A percentile compares a stretch with the other conserved stretches of the same genome.
Evolutionary conservation across 1,140 invertebrate genomes (phyloP).

Genomic region (Drosophila nannoptera): DNA sequence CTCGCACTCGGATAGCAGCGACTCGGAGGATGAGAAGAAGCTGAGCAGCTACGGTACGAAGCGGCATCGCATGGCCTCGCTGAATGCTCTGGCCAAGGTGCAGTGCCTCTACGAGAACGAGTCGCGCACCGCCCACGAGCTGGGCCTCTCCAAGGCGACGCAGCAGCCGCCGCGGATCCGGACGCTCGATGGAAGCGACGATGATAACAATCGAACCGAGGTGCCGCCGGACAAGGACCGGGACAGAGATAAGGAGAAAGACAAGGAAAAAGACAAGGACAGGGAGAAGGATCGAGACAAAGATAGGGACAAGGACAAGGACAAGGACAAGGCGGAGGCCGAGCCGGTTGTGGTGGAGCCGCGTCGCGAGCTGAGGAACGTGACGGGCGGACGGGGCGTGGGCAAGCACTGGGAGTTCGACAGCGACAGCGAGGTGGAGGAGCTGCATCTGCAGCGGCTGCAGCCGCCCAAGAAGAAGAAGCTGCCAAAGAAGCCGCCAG

Average conservation of each 20-base stretch:
- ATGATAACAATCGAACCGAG: slow-evolving; percentile 54
- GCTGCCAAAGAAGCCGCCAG: slow-evolving; percentile 54
- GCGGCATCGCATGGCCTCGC: slow-evolving; percentile 89
- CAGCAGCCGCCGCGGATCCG: slow-evolving; percentile 71
- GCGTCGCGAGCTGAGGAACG: slow-evolving; percentile 83
- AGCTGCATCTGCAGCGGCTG: slow-evolving; percentile 57
- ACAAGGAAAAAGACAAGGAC: too few relatives aligned
- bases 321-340: slow-evolving; percentile 14
- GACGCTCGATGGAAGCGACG: slow-evolving; percentile 69
- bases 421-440: slow-evolving; percentile 79
- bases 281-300: slow-evolving; percentile 10
- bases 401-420: slow-evolving; percentile 90
- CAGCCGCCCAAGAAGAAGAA: slow-evolving; percentile 55
- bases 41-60: slow-evolving; percentile 83
- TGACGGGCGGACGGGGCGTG: slow-evolving; percentile 86
- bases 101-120: slow-evolving; percentile 95
- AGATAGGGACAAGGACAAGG: slow-evolving; percentile 24
- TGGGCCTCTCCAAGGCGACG: slow-evolving; percentile 79
- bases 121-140: slow-evolving; percentile 84
- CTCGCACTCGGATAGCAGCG: slow-evolving; percentile 46
- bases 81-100: slow-evolving; percentile 94
- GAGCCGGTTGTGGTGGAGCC: slow-evolving; percentile 72
- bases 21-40: slow-evolving; percentile 72
- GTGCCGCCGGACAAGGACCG: slow-evolving; percentile 34
- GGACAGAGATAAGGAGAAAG: too few relatives aligned